Evolutionary conservation across 2,113 vertebrate species (phyloP).

Genomic region (Pangasianodon hypophthalmus): DNA sequence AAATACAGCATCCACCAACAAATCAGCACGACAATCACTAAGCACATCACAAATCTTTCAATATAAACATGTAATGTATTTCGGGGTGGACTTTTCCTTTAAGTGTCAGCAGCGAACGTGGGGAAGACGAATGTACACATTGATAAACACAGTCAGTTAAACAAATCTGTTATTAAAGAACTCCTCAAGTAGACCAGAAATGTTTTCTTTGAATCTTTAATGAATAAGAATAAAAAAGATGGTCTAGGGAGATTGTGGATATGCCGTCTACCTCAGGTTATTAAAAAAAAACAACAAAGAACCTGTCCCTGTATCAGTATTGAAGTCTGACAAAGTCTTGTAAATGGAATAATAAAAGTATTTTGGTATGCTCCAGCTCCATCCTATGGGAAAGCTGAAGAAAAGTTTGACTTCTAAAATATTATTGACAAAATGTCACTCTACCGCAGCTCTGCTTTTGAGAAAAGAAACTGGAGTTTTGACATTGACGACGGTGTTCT

Average conservation of each 20-base stretch:
- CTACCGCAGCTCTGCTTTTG: background rate
- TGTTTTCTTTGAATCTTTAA: background rate
- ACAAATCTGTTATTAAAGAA: background rate
- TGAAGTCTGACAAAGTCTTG: background rate
- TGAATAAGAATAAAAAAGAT: background rate
- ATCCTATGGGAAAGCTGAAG: background rate
- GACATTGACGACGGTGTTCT: background rate
- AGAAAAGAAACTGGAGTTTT: background rate
- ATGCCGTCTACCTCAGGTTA: constrained; percentile 21
- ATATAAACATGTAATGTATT: background rate
- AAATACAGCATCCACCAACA: background rate
- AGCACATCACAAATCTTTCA: background rate
- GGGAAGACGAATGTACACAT: background rate
- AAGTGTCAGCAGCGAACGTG: background rate
- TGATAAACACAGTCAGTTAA: background rate
- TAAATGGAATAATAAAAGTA: background rate
- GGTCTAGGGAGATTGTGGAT: background rate
- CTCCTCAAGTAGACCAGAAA: background rate
- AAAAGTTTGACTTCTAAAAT: background rate
- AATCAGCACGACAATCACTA: background rate
- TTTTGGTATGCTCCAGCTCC: background rate
- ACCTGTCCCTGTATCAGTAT: background rate
- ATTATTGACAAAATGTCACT: constrained; percentile 1
- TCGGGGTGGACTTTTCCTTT: constrained; percentile 5
- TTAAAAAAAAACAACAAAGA: background rate